phyloP scores from a whole-genome alignment of 2,888 invertebrate species.

The Epirrhoe tristata region DNA sequence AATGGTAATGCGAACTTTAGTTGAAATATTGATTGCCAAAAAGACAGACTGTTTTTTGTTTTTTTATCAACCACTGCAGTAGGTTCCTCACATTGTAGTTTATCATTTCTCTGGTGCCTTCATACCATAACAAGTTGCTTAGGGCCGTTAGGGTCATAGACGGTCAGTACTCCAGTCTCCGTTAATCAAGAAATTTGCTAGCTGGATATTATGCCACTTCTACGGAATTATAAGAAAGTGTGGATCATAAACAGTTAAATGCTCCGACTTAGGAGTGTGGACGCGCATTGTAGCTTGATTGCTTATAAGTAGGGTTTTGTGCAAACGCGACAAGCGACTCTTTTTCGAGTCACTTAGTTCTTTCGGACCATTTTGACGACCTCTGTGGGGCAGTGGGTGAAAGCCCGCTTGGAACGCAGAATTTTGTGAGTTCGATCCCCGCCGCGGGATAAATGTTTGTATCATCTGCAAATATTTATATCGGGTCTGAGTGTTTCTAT shows the following conservation, averaged over 20 bases:
- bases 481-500: too few species aligned
- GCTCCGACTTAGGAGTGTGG: slow-evolving; percentile 15
- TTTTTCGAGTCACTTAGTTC: background rate
- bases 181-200: slow-evolving; percentile 30
- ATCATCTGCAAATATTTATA: too few species aligned
- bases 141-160: background rate
- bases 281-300: slow-evolving; percentile 14
- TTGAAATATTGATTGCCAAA: too few species aligned
- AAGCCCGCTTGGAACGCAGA: too few species aligned
- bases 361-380: too few species aligned
- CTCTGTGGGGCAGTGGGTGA: too few species aligned
- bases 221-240: slow-evolving; percentile 28
- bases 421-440: too few species aligned
- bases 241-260: slow-evolving; percentile 35
- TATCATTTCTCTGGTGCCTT: background rate
- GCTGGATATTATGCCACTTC: slow-evolving; percentile 9
- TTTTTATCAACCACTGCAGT: too few species aligned
- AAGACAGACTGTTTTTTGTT: too few species aligned
- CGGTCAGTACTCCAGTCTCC: slow-evolving; percentile 14
- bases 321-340: background rate
- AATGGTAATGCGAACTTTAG: too few species aligned
- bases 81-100: too few species aligned
- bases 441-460: too few species aligned
- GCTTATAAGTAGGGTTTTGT: slow-evolving; percentile 9
- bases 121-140: background rate